Evolutionary conservation across 2,797 vertebrate genomes (phyloP).

Genomic region (Pogoniulus pusillus): DNA sequence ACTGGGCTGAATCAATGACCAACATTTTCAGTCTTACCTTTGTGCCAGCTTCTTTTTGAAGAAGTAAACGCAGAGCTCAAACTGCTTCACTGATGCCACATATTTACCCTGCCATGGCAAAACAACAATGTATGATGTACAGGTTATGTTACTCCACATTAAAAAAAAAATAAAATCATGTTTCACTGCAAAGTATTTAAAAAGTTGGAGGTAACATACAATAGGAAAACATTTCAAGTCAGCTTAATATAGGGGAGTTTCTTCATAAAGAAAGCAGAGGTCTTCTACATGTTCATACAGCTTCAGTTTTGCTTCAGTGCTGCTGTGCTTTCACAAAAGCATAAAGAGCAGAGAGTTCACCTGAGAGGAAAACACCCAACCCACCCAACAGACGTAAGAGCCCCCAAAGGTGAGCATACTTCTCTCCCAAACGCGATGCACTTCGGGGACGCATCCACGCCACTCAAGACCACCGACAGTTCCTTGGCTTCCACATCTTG

Average conservation of each 20-base stretch:
- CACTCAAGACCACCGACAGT: constrained; percentile 77
- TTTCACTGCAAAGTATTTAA: not conserved
- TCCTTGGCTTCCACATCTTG: constrained; percentile 83
- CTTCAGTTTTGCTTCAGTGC: not conserved
- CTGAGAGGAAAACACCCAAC: not conserved
- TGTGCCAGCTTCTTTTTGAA: constrained; percentile 85
- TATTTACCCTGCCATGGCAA: constrained; percentile 81
- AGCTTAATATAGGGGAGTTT: accelerated
- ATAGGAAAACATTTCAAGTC: not conserved
- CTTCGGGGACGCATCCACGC: constrained; percentile 78
- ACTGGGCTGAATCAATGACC: not conserved
- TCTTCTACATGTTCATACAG: not conserved
- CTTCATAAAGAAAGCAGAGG: not conserved
- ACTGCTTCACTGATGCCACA: constrained; percentile 80
- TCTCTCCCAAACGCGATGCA: constrained; percentile 82
- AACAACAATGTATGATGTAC: not conserved
- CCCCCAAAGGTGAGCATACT: constrained; percentile 66
- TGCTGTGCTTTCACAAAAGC: not conserved
- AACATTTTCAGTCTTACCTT: constrained; percentile 74
- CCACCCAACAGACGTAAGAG: not conserved
- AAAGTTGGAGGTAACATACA: not conserved
- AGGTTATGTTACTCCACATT: not conserved
- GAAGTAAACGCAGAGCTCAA: constrained; percentile 85
- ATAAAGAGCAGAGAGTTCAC: not conserved
- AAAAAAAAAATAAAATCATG: not conserved